A percentile compares a stretch with the other conserved stretches of the same genome.
Conservation (phyloP, 2,888 invertebrate genomes). For the Drosophila ezoana region DNA sequence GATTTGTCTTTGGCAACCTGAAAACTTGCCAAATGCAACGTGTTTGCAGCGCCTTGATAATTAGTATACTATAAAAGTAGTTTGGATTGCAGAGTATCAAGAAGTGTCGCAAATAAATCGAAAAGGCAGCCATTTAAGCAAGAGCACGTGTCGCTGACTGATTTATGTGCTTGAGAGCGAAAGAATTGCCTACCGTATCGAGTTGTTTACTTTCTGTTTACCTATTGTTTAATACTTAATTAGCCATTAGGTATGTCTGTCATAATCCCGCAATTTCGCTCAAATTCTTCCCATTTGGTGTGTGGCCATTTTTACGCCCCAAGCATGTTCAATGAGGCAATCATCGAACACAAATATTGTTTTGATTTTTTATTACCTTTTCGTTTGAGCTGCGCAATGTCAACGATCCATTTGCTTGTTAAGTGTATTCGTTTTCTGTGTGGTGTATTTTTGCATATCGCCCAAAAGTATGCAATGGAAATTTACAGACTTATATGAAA, state of each 20-base stretch:
- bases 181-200: conserved; percentile 23
- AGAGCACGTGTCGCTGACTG: conserved; percentile 29
- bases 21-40: conserved; percentile 40
- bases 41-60: conserved; percentile 24
- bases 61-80: conserved; percentile 2
- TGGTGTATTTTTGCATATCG: neutral
- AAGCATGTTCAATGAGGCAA: conserved; percentile 43
- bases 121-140: conserved; percentile 1
- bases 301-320: conserved; percentile 42
- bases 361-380: conserved; percentile 20
- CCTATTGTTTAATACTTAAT: conserved; percentile 48
- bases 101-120: neutral
- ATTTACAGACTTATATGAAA: too few species aligned
- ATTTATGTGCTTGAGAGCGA: conserved; percentile 20
- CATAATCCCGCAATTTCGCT: conserved; percentile 60
- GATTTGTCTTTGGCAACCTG: conserved; percentile 15
- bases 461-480: conserved; percentile 54
- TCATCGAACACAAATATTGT: conserved; percentile 27
- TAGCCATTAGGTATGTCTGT: conserved; percentile 56
- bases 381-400: conserved; percentile 48
- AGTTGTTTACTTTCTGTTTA: conserved; percentile 52
- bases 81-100: conserved; percentile 13
- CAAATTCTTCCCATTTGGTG: conserved; percentile 32
- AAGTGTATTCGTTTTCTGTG: conserved; percentile 25
- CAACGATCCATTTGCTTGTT: conserved; percentile 56